Percentiles rank a stretch among this genome's conserved stretches.
Conservation (phyloP, 2,797 vertebrate species). For the Oreochromis grahami region DNA sequence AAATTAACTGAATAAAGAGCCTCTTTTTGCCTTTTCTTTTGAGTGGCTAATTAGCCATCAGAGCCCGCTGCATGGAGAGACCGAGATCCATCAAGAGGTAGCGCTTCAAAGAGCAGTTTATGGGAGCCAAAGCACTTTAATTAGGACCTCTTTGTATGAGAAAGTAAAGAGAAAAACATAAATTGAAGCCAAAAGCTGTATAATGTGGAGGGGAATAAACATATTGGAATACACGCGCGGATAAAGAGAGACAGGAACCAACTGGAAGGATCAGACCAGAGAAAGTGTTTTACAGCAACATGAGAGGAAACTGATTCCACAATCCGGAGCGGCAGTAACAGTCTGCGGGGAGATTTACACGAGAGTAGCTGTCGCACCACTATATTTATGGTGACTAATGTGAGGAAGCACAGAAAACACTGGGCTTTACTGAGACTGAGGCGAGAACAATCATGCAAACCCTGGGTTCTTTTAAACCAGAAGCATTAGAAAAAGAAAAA, state of each 20-base stretch:
- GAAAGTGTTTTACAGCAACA: constrained; percentile 24
- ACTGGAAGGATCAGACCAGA: constrained; percentile 1
- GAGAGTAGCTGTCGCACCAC: not conserved
- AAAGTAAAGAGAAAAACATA: constrained; percentile 51
- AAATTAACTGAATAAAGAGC: constrained; percentile 72
- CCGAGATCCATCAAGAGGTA: constrained; percentile 72
- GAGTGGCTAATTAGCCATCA: constrained; percentile 76
- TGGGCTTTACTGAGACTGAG: not conserved
- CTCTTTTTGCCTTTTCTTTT: constrained; percentile 65
- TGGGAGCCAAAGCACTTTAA: constrained; percentile 77
- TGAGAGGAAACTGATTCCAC: constrained; percentile 32
- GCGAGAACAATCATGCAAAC: not conserved
- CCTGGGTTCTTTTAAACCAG: not conserved
- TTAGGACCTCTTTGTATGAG: constrained; percentile 77
- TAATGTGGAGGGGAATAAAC: constrained; percentile 50
- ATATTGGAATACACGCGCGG: constrained; percentile 12
- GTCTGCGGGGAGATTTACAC: not conserved
- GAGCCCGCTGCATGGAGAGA: constrained; percentile 64
- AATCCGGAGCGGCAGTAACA: not conserved
- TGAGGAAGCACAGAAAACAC: not conserved
- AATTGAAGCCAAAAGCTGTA: constrained; percentile 62
- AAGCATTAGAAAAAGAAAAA: not conserved
- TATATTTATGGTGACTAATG: not conserved
- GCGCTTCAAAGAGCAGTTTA: constrained; percentile 77
- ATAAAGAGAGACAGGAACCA: constrained; percentile 27